Evolutionary conservation across 1,140 invertebrate species (phyloP).

Genomic region (Drosophila ercepeae): DNA sequence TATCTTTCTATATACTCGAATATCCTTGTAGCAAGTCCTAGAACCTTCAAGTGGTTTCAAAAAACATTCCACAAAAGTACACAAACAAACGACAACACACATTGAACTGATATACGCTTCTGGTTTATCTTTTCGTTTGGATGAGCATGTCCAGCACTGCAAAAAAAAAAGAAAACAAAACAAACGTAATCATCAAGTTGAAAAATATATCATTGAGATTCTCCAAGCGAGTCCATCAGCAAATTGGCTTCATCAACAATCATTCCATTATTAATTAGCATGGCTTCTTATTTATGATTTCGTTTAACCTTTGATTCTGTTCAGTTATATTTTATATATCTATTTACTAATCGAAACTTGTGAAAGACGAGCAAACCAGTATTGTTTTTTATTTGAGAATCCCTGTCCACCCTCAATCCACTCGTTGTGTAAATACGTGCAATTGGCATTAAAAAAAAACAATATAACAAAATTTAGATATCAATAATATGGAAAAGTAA

Average conservation of each 20-base stretch:
- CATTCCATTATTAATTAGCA: constrained; percentile 56
- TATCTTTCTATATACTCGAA: constrained; percentile 14
- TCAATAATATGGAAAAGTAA: constrained; percentile 25
- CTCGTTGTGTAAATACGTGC: constrained; percentile 38
- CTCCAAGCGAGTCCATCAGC: constrained; percentile 47
- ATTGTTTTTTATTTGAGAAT: constrained; percentile 10
- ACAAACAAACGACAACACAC: constrained; percentile 14
- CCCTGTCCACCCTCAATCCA: constrained; percentile 25
- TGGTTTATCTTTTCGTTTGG: constrained; percentile 18
- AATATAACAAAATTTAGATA: constrained; percentile 37
- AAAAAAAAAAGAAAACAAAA: constrained; percentile 9
- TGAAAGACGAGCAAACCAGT: constrained; percentile 46
- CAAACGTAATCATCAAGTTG: constrained; percentile 7
- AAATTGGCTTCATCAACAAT: constrained; percentile 48
- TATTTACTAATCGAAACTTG: constrained; percentile 60
- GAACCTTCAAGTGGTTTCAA: constrained; percentile 19
- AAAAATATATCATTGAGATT: constrained; percentile 29
- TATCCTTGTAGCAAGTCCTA: constrained; percentile 17
- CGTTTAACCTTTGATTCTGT: constrained; percentile 37
- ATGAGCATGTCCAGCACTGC: constrained; percentile 48
- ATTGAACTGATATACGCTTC: constrained; percentile 39
- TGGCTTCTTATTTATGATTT: constrained; percentile 72
- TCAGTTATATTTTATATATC: constrained; percentile 38
- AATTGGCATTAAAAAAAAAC: constrained; percentile 44
- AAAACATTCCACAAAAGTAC: constrained; percentile 11